Evolutionary conservation across 2,888 invertebrate genomes (phyloP).

Genomic region (Coenonympha arcania): DNA sequence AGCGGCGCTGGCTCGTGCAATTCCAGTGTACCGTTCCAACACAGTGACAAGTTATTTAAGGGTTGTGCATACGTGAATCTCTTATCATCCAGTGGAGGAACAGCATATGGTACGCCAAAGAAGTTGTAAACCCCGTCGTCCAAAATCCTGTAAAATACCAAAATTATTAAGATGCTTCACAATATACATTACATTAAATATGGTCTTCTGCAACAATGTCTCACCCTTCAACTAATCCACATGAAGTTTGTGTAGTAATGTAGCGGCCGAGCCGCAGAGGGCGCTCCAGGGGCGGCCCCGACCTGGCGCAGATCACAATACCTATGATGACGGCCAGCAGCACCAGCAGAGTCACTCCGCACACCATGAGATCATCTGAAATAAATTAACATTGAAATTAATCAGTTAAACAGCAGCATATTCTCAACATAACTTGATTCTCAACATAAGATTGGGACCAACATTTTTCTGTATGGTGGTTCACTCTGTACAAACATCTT

Average conservation of each 20-base stretch:
- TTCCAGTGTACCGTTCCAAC: constrained; percentile 84
- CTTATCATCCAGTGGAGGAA: constrained; percentile 79
- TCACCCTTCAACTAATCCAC: constrained; percentile 86
- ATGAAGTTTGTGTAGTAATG: constrained; percentile 81
- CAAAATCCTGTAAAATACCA: constrained; percentile 65
- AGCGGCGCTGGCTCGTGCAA: constrained; percentile 79
- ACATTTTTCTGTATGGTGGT: too few species aligned
- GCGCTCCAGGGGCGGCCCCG: constrained; percentile 69
- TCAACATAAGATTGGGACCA: too few species aligned
- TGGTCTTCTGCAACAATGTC: constrained; percentile 8
- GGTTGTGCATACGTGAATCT: constrained; percentile 82
- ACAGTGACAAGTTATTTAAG: constrained; percentile 78
- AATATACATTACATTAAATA: neutral
- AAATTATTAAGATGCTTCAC: neutral
- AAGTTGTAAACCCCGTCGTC: constrained; percentile 87
- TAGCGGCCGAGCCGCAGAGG: constrained; percentile 82
- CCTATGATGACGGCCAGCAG: constrained; percentile 78
- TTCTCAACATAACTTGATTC: too few species aligned
- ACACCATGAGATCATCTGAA: constrained; percentile 73
- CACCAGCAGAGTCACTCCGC: constrained; percentile 75
- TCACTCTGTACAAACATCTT: neutral
- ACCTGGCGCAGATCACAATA: constrained; percentile 72
- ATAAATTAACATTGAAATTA: too few species aligned
- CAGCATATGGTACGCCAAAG: constrained; percentile 86
- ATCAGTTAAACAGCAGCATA: too few species aligned